Evolutionary conservation across 2,113 vertebrate species (phyloP).

Genomic region (Ptilonorhynchus violaceus): DNA sequence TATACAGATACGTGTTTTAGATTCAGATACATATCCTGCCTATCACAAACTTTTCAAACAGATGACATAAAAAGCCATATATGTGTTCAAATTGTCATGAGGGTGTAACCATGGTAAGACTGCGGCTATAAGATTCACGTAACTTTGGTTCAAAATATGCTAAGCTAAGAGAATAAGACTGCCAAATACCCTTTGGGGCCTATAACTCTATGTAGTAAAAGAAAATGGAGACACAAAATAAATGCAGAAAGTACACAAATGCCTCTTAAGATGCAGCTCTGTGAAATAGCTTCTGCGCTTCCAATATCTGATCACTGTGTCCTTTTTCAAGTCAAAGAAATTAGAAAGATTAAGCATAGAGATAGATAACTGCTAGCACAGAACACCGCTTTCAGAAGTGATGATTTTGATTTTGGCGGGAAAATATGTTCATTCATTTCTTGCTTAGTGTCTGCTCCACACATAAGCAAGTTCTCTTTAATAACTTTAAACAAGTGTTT

Average conservation of each 20-base stretch:
- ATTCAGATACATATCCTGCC: neutral
- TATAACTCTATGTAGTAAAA: neutral
- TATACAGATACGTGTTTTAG: neutral
- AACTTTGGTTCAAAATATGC: neutral
- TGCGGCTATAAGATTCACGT: neutral
- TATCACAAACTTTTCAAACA: neutral
- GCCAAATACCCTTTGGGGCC: neutral
- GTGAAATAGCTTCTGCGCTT: neutral
- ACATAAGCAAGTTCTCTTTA: neutral
- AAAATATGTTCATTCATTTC: neutral
- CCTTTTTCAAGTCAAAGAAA: neutral
- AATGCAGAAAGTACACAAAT: neutral
- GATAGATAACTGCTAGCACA: neutral
- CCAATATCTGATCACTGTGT: neutral
- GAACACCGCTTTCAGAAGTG: neutral
- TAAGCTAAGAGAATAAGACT: neutral
- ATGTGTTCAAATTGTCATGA: neutral
- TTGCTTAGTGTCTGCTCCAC: neutral
- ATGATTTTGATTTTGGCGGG: neutral
- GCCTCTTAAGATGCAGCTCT: neutral
- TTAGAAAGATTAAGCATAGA: neutral
- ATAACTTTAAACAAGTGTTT: neutral
- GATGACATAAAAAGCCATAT: accelerated
- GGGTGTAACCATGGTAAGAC: neutral
- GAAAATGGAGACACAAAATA: neutral